These are phyloP conservation scores for Percina caprodes DNA, from an alignment of 2,113 vertebrate genomes.

Conservation along the genomic window DNA sequence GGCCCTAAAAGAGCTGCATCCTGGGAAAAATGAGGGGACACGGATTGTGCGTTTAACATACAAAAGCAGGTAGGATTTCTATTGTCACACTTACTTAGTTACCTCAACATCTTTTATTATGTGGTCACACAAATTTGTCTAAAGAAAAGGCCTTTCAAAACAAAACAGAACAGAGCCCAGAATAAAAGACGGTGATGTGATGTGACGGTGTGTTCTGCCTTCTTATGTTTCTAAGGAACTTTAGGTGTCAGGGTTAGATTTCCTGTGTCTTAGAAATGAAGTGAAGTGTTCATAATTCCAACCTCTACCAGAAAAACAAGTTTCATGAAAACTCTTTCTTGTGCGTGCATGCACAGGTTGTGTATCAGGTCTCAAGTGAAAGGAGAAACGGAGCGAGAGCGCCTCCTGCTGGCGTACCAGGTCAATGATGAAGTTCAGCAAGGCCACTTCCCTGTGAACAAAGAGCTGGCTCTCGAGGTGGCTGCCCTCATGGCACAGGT, in stretches of 20 bases:
- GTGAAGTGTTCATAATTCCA: background rate
- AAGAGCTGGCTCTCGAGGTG: constrained; percentile 91
- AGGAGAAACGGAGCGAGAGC: constrained; percentile 90
- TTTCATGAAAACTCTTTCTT: background rate
- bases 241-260: background rate
- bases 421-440: constrained; percentile 88
- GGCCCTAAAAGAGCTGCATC: constrained; percentile 90
- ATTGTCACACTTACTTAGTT: background rate
- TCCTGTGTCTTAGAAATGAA: background rate
- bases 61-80: constrained; percentile 87
- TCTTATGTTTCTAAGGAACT: background rate
- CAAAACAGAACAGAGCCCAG: background rate
- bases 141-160: background rate
- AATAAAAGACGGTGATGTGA: background rate
- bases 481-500: constrained; percentile 92
- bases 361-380: constrained; percentile 90
- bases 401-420: constrained; percentile 91
- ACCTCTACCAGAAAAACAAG: background rate
- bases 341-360: constrained; percentile 72
- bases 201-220: background rate
- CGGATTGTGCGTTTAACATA: constrained; percentile 90
- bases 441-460: constrained; percentile 91
- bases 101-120: background rate
- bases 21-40: constrained; percentile 91
- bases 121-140: background rate